A percentile compares a stretch with the other conserved stretches of the same genome.
phyloP scores from a whole-genome alignment of 1,140 invertebrate genomes.

The Mycetomoellerius zeteki region DNA sequence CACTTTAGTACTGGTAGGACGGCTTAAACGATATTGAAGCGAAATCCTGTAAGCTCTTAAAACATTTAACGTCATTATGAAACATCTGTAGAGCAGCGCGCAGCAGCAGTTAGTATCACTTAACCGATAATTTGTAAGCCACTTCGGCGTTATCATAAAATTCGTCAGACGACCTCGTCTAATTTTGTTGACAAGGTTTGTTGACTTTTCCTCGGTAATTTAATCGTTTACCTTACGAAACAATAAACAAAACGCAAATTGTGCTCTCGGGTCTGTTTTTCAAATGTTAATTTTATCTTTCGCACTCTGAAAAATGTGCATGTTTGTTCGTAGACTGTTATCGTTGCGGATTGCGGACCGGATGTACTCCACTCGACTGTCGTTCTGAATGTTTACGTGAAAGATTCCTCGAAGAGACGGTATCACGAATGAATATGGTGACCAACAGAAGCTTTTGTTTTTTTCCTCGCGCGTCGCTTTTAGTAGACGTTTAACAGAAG shows the following conservation, averaged over 20 bases:
- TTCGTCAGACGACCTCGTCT: slow-evolving; percentile 26
- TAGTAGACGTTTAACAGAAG: background rate
- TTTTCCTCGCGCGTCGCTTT: background rate
- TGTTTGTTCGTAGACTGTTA: background rate
- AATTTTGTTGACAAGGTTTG: slow-evolving; percentile 16
- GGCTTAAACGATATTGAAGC: slow-evolving; percentile 77
- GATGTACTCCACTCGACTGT: background rate
- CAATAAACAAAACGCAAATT: slow-evolving; percentile 33
- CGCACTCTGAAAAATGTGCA: background rate
- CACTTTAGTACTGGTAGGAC: slow-evolving; percentile 73
- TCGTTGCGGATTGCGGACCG: background rate
- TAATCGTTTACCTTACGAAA: background rate
- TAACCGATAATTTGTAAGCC: slow-evolving; percentile 65
- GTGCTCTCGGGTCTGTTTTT: background rate
- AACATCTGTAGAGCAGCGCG: slow-evolving; percentile 52
- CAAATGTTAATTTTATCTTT: slow-evolving; percentile 24
- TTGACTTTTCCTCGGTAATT: slow-evolving; percentile 35
- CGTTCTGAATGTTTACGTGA: background rate
- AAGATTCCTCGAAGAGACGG: slow-evolving; percentile 10
- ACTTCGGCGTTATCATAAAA: slow-evolving; percentile 60
- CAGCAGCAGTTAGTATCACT: slow-evolving; percentile 58
- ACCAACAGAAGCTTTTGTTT: background rate
- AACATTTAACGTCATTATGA: slow-evolving; percentile 74
- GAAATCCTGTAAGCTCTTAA: slow-evolving; percentile 74
- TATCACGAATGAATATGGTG: background rate